Conservation (phyloP, 2,797 vertebrate genomes). For the Enteromius mattozi region DNA sequence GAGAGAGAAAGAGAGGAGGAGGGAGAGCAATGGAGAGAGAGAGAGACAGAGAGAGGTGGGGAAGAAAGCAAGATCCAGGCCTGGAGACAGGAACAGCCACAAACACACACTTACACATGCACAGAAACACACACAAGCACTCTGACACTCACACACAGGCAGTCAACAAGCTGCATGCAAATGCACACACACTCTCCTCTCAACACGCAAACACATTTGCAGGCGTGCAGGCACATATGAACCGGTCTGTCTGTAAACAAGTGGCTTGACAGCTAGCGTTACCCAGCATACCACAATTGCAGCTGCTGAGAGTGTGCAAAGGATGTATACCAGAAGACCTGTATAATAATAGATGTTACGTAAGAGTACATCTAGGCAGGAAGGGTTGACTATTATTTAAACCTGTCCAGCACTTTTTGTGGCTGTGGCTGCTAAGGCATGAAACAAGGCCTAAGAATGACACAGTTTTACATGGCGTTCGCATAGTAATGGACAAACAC, state of each 20-base stretch:
- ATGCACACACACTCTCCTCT: constrained; percentile 38
- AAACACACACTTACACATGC: constrained; percentile 51
- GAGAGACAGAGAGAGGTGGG: constrained; percentile 62
- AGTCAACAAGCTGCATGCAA: constrained; percentile 11
- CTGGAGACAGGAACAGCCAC: constrained; percentile 72
- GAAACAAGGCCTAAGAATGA: constrained; percentile 49
- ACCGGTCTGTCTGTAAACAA: constrained; percentile 65
- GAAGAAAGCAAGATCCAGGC: constrained; percentile 59
- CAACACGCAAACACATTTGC: constrained; percentile 50
- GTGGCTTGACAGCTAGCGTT: constrained; percentile 58
- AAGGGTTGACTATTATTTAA: constrained; percentile 39
- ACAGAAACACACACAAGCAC: constrained; percentile 35
- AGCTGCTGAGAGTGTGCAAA: constrained; percentile 37
- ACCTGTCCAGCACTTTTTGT: constrained; percentile 42
- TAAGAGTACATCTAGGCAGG: constrained; percentile 41
- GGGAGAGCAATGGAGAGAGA: constrained; percentile 54
- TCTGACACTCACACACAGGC: constrained; percentile 39
- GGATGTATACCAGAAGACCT: constrained; percentile 43
- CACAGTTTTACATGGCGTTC: constrained; percentile 54
- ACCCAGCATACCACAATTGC: constrained; percentile 44
- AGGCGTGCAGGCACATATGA: constrained; percentile 53
- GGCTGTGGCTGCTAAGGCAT: neutral
- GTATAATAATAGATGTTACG: constrained; percentile 54
- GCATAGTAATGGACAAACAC: constrained; percentile 73
- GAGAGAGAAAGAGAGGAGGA: constrained; percentile 77